phyloP scores from a whole-genome alignment of 2,113 vertebrate genomes.

The Rissa tridactyla region DNA sequence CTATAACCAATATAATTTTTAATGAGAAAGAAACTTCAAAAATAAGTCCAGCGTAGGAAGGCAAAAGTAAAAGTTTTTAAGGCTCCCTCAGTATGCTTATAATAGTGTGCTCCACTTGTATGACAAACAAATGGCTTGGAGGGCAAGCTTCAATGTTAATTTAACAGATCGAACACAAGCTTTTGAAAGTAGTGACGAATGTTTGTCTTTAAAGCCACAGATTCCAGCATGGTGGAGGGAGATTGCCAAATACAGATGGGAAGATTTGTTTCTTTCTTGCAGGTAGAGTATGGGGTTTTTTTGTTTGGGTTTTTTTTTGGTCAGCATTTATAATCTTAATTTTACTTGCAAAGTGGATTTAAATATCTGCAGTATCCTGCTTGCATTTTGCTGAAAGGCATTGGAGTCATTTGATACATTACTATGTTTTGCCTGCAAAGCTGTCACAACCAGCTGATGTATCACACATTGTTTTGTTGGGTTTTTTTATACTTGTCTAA shows the following conservation, averaged over 20 bases:
- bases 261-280: conserved; percentile 96
- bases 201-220: conserved; percentile 81
- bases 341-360: not conserved
- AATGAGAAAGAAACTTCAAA: not conserved
- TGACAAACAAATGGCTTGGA: not conserved
- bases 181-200: conserved; percentile 6
- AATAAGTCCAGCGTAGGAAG: not conserved
- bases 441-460: not conserved
- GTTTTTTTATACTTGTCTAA: not conserved
- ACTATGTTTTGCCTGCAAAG: not conserved
- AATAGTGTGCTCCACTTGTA: not conserved
- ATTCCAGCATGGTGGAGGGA: conserved; percentile 90
- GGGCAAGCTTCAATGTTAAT: not conserved
- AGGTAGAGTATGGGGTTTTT: conserved; percentile 74
- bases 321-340: not conserved
- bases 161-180: not conserved
- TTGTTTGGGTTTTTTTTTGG: not conserved
- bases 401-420: not conserved
- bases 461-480: not conserved
- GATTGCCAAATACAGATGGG: conserved; percentile 98
- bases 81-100: not conserved
- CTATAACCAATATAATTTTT: not conserved
- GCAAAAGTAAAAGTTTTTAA: not conserved
- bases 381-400: not conserved
- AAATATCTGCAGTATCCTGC: not conserved